Conservation (phyloP, 2,888 invertebrate species). For the Ophion ellenae region DNA sequence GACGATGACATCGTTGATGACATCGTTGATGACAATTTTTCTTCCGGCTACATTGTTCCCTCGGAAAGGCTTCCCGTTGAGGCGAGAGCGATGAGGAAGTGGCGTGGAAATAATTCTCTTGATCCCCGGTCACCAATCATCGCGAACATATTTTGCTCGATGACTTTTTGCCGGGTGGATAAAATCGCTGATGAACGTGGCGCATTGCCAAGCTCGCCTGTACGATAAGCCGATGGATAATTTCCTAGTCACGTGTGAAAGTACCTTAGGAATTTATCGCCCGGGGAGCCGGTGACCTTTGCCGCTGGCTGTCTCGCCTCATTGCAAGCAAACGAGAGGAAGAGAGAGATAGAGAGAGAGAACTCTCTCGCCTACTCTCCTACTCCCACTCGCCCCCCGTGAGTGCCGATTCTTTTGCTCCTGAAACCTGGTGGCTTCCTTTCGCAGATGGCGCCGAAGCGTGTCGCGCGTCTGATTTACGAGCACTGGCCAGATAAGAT, state of each 20-base stretch:
- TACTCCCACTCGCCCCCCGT: background rate
- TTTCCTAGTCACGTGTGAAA: slow-evolving; percentile 83
- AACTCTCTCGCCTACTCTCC: slow-evolving; percentile 30
- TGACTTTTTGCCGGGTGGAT: background rate
- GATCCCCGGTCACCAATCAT: background rate
- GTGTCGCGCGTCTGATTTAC: slow-evolving; percentile 30
- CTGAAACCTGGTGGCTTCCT: slow-evolving; percentile 65
- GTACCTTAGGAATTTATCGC: slow-evolving; percentile 80
- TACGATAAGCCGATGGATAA: slow-evolving; percentile 74
- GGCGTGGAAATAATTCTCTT: background rate
- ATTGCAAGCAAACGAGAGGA: slow-evolving; percentile 24
- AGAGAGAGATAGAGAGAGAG: slow-evolving; percentile 5
- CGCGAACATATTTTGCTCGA: background rate
- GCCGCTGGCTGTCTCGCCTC: slow-evolving; percentile 68
- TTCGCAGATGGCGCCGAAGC: slow-evolving; percentile 29
- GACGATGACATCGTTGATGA: too few relatives aligned
- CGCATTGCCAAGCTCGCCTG: slow-evolving; percentile 20
- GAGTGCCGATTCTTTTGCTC: slow-evolving; percentile 30
- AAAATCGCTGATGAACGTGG: slow-evolving; percentile 7
- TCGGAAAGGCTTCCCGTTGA: background rate
- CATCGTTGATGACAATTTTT: background rate
- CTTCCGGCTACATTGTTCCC: background rate
- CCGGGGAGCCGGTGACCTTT: slow-evolving; percentile 78
- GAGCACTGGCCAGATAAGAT: slow-evolving; percentile 2
- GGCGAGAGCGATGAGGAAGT: background rate